Evolutionary conservation across 2,113 vertebrate genomes (phyloP).

Genomic region (Myrmecophaga tridactyla): DNA sequence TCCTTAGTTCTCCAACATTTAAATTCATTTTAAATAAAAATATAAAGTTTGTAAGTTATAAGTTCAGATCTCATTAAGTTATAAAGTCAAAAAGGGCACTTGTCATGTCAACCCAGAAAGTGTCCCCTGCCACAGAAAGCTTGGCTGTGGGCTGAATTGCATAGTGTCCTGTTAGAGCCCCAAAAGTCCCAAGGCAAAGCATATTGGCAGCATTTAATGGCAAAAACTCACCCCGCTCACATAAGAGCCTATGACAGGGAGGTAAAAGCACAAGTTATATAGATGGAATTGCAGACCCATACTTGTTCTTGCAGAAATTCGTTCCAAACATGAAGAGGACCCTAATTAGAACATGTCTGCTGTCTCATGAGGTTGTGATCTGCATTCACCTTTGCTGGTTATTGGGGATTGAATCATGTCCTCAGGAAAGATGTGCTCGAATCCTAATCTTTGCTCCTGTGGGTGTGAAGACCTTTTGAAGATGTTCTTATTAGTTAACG

Average conservation of each 20-base stretch:
- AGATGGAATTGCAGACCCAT: too few species aligned
- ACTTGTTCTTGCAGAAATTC: not conserved
- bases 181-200: too few species aligned
- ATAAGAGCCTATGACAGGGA: not conserved
- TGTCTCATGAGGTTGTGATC: accelerated
- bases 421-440: too few species aligned
- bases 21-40: not conserved
- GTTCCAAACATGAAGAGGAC: not conserved
- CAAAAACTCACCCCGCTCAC: not conserved
- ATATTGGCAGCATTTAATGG: not conserved
- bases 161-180: too few species aligned
- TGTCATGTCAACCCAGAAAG: too few species aligned
- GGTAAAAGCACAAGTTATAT: not conserved
- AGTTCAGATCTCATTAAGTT: accelerated
- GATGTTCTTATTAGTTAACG: too few species aligned
- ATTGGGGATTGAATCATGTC: too few species aligned
- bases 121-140: not conserved
- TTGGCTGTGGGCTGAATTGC: accelerated
- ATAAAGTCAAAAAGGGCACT: accelerated
- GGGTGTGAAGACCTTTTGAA: too few species aligned
- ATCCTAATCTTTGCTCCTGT: too few species aligned
- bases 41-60: not conserved
- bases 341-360: accelerated
- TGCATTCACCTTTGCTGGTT: not conserved
- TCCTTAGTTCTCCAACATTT: not conserved